Evolutionary conservation across 1,140 invertebrate genomes (phyloP).

Genomic region (Eupeodes corollae): DNA sequence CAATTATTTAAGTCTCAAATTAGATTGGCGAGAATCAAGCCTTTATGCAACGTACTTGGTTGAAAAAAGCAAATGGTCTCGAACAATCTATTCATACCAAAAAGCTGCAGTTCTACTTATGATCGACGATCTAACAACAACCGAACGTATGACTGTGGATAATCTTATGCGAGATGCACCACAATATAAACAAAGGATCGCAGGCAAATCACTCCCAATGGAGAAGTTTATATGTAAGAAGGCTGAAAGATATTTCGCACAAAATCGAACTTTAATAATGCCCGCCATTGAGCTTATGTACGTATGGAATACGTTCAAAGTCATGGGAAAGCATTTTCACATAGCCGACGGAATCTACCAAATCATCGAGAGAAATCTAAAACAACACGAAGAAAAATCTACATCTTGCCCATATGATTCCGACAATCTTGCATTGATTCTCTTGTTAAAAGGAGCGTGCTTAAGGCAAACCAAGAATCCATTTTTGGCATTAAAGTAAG

Average conservation of each 20-base stretch:
- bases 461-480: conserved; percentile 60
- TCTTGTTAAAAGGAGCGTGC: conserved; percentile 74
- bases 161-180: conserved; percentile 61
- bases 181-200: conserved; percentile 74
- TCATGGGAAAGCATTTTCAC: conserved; percentile 60
- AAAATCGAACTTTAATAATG: conserved; percentile 61
- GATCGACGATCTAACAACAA: conserved; percentile 39
- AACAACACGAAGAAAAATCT: conserved; percentile 23
- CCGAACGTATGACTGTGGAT: conserved; percentile 41
- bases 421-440: conserved; percentile 68
- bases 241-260: conserved; percentile 61
- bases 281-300: conserved; percentile 83
- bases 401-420: conserved; percentile 42
- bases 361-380: conserved; percentile 54
- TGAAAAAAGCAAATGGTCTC: conserved; percentile 79
- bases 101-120: conserved; percentile 67
- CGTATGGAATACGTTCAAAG: conserved; percentile 86
- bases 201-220: conserved; percentile 91
- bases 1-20: conserved; percentile 38
- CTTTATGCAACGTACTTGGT: conserved; percentile 60
- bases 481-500: conserved; percentile 56
- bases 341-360: conserved; percentile 59
- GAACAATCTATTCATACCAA: conserved; percentile 82
- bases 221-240: conserved; percentile 91
- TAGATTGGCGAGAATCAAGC: conserved; percentile 59